These are phyloP conservation scores for Leptopterna dolabrata DNA, from an alignment of 2,888 invertebrate genomes.

Conservation along the genomic window DNA sequence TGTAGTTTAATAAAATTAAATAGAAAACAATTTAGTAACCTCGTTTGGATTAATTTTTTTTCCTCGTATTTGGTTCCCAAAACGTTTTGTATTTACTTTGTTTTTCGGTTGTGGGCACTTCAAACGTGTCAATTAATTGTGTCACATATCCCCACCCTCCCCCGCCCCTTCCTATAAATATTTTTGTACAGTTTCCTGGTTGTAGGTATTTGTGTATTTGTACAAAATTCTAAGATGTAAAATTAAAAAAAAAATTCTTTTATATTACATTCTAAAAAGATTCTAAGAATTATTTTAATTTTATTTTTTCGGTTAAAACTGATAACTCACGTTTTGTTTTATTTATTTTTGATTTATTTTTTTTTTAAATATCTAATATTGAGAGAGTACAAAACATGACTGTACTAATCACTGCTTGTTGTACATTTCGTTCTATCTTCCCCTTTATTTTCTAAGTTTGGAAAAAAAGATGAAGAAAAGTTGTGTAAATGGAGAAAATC, in stretches of 20 bases:
- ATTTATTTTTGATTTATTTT: no score
- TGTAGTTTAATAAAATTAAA: background rate
- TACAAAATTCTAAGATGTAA: conserved; percentile 47
- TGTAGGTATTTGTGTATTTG: conserved; percentile 59
- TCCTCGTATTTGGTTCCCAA: background rate
- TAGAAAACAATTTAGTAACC: background rate
- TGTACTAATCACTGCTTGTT: conserved; percentile 45
- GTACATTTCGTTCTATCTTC: background rate
- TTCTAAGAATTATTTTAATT: background rate
- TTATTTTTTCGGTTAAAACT: background rate
- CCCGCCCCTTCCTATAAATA: conserved; percentile 55
- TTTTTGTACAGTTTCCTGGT: conserved; percentile 60
- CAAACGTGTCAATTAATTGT: conserved; percentile 57
- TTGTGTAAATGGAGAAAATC: conserved; percentile 25
- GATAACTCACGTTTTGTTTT: background rate
- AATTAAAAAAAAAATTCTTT: conserved; percentile 21
- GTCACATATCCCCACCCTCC: conserved; percentile 57
- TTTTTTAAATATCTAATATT: conserved; percentile 30
- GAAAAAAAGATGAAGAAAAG: conserved; percentile 16
- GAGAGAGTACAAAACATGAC: conserved; percentile 52
- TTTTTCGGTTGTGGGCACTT: conserved; percentile 55
- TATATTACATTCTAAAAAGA: conserved; percentile 39
- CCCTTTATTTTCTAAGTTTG: conserved; percentile 6
- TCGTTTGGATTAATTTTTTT: background rate
- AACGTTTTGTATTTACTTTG: background rate